Evolutionary conservation across 2,888 invertebrate genomes (phyloP), one percentile per base, ranked within the genome.

Genomic region (Xanthostigma xanthostigma): DNA sequence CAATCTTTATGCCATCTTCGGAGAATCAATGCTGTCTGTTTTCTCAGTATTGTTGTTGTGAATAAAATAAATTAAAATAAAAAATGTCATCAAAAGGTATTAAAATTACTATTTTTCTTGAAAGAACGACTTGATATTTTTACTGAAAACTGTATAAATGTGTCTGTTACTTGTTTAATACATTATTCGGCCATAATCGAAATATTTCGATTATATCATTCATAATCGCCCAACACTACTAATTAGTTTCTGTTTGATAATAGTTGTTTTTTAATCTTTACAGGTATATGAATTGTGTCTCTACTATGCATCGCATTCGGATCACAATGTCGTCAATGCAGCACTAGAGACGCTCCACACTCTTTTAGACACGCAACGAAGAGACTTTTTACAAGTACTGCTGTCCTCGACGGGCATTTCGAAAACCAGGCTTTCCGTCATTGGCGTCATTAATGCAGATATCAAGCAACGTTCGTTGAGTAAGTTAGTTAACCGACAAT

Each of bases 271-370:
- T 45, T 5, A 9, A 27, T 73, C 38, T 58, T 69, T 74, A 53
- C 71, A 88, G 80, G 72, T 88, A 36, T 89, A 85, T 64, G 82
- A 86, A 64, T 71, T 87, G 49, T 86, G 84, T 64, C 66, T 89
- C 46, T 71, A 79, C 60, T 84, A 82, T 66, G 72, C 80, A 49
- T 70, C 73, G 33, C 80, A 81, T 57, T 67, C 70, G 8, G 88
- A 93, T 65, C 93, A 94, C 65, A 92, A 92, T 64, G 78, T 92
- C 50, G 81, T 90, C 56, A 92, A 92, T 61, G 81, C 89, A 1
- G 79, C 91, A 13, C 72, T 95, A 62, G 95, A 96, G 65, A 73
- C 78, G 58, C 69, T 88, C 34, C 75, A 78, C 17, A 75, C 78
- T 44, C 60, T 87, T 3, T 60, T 87, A 8, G 69, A 70, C 55